These are phyloP conservation scores for Gymnothorax javanicus DNA, from an alignment of 2,797 vertebrate species.

Conservation along the genomic window DNA sequence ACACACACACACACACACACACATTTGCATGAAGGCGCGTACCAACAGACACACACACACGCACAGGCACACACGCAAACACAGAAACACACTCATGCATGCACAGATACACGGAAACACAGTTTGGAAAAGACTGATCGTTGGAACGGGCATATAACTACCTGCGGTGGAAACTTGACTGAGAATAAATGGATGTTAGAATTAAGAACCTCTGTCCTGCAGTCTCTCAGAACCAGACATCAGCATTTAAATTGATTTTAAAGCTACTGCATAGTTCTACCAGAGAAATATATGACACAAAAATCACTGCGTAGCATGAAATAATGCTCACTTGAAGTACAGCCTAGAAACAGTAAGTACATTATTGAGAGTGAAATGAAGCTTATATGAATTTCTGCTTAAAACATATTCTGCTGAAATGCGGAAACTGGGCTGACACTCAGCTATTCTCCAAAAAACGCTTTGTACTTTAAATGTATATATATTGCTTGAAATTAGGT, in stretches of 20 bases:
- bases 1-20: too few relatives aligned
- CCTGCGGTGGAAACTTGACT: not conserved
- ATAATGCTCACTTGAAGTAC: not conserved
- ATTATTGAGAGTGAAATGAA: not conserved
- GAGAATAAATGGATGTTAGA: not conserved
- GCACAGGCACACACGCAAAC: not conserved
- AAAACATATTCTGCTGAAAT: not conserved
- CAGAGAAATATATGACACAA: not conserved
- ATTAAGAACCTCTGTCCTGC: not conserved
- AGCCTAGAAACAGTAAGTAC: not conserved
- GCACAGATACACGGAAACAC: not conserved
- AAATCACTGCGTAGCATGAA: not conserved
- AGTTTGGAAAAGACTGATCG: not conserved
- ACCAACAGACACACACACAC: too few relatives aligned
- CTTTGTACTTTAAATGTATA: not conserved
- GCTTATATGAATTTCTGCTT: not conserved
- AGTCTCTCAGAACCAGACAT: not conserved
- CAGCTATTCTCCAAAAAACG: not conserved
- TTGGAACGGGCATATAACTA: not conserved
- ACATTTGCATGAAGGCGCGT: too few relatives aligned
- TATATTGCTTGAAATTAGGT: too few relatives aligned
- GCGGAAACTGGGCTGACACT: not conserved
- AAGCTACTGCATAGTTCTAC: not conserved
- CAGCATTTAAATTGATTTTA: not conserved
- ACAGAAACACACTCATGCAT: not conserved